These are phyloP conservation scores for Apocrypta bakeri DNA, from an alignment of 1,140 invertebrate genomes.

Conservation along the genomic window DNA sequence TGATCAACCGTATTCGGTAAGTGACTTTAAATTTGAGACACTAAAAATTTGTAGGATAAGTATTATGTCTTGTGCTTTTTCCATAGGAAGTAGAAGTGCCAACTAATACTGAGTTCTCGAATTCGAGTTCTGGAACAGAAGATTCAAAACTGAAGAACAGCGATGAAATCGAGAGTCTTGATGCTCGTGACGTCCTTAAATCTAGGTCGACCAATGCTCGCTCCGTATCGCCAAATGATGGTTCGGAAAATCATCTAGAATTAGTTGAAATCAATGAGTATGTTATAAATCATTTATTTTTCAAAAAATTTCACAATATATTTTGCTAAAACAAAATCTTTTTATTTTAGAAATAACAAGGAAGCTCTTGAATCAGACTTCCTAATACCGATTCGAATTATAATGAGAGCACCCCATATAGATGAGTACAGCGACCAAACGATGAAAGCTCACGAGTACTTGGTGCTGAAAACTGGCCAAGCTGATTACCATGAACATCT, in stretches of 20 bases:
- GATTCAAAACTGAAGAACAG: background rate
- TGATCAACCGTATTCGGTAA: background rate
- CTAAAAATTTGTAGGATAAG: background rate
- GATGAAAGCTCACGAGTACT: constrained; percentile 58
- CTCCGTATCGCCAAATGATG: constrained; percentile 22
- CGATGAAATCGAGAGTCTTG: constrained; percentile 18
- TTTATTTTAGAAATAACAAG: background rate
- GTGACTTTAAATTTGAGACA: background rate
- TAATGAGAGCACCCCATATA: constrained; percentile 65
- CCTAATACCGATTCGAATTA: constrained; percentile 58
- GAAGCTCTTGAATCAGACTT: constrained; percentile 22
- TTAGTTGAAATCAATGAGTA: constrained; percentile 5
- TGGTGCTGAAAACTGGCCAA: constrained; percentile 58
- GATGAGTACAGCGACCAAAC: constrained; percentile 53
- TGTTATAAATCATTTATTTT: background rate
- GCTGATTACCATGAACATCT: constrained; percentile 62
- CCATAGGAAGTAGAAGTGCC: background rate
- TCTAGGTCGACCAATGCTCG: constrained; percentile 41
- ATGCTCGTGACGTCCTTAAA: constrained; percentile 19
- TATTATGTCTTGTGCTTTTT: background rate
- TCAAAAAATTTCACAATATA: background rate
- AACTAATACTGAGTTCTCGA: background rate
- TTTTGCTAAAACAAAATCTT: background rate
- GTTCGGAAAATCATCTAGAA: constrained; percentile 32
- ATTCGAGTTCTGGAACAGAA: background rate